Percentiles rank a stretch among this genome's conserved stretches.
phyloP scores from a whole-genome alignment of 1,140 invertebrate genomes.

The Brachionus angularis region DNA sequence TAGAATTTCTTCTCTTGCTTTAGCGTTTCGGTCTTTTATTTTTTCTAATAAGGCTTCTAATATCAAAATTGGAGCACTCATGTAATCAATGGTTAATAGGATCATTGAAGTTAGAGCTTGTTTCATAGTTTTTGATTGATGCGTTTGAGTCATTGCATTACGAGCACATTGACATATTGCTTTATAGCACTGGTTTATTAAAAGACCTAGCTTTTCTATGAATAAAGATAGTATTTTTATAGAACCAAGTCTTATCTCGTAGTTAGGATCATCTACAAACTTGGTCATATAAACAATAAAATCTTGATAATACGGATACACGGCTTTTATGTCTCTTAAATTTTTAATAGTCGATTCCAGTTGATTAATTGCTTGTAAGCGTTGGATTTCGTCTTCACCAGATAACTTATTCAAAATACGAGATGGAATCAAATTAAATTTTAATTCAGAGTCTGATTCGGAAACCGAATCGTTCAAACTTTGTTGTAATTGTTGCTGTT shows the following conservation, averaged over 20 bases:
- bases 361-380: slow-evolving; percentile 55
- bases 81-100: slow-evolving; percentile 66
- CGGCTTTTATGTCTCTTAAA: slow-evolving; percentile 49
- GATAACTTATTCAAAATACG: slow-evolving; percentile 53
- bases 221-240: slow-evolving; percentile 61
- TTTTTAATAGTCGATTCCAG: slow-evolving; percentile 51
- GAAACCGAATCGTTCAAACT: slow-evolving; percentile 48
- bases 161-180: slow-evolving; percentile 54
- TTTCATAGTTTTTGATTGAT: slow-evolving; percentile 61
- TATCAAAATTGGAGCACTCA: slow-evolving; percentile 63
- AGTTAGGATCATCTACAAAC: slow-evolving; percentile 63
- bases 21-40: slow-evolving; percentile 64
- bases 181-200: slow-evolving; percentile 54
- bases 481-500: too few species aligned
- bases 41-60: slow-evolving; percentile 65
- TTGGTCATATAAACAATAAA: slow-evolving; percentile 64
- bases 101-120: slow-evolving; percentile 61
- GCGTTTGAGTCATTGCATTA: slow-evolving; percentile 62
- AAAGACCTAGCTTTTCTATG: slow-evolving; percentile 51
- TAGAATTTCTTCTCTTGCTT: slow-evolving; percentile 71
- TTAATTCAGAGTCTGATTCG: slow-evolving; percentile 46
- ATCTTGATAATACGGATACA: slow-evolving; percentile 64
- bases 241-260: slow-evolving; percentile 62
- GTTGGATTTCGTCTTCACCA: slow-evolving; percentile 55
- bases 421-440: slow-evolving; percentile 56